Base-by-base conservation (phyloP, 2,797 vertebrate species). In the Rhinella marina region DNA sequence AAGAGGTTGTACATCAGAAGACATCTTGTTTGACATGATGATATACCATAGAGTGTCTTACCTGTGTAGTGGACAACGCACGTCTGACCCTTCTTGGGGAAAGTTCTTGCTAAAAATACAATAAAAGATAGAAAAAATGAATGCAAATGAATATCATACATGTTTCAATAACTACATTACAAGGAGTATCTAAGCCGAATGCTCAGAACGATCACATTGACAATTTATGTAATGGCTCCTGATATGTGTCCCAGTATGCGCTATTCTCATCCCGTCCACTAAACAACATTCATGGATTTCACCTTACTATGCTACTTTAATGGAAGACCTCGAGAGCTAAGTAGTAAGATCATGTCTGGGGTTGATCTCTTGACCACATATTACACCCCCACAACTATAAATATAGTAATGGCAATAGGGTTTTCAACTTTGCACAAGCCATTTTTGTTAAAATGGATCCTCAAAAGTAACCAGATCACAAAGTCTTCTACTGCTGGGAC, bases 11-110 rank as follows among this genome's bases (percentile, higher is more conserved):
- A 21, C 2, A 6, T 5, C 27, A 52, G 48, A 50, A 12, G 48
- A 52, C 13, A 4, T 76, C 23, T 19, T 54, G 12, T 3, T 11
- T 10, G 3, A 76, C 50, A 11, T n/a, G 13, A 13, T 21, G 21
- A 50, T 76, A 52, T 52, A 52, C 12, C 21, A 27, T 7, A 77
- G 5, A 14, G 54, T 1, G 21, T 81, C 90, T 96, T 96, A 99
- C 98, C 98, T 97, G 97, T 99, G 94, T 99, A 99, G 94, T 99
- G 98, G 88, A 99, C 98, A 88, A 99, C 97, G 85, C 97, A 99
- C 0, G 96, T 98, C 95, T 99, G 98, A 86, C 98, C 98, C 94
- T 99, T 99, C 96, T 99, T 99, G 89, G 98, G 98, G 94, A 99
- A 99, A 32, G 98, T 99, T 92, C 98, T 96, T 93, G 97, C 98